Evolutionary conservation across 2,113 vertebrate genomes (phyloP), one percentile per base, ranked within the genome.

Genomic region (Austrofundulus limnaeus): DNA sequence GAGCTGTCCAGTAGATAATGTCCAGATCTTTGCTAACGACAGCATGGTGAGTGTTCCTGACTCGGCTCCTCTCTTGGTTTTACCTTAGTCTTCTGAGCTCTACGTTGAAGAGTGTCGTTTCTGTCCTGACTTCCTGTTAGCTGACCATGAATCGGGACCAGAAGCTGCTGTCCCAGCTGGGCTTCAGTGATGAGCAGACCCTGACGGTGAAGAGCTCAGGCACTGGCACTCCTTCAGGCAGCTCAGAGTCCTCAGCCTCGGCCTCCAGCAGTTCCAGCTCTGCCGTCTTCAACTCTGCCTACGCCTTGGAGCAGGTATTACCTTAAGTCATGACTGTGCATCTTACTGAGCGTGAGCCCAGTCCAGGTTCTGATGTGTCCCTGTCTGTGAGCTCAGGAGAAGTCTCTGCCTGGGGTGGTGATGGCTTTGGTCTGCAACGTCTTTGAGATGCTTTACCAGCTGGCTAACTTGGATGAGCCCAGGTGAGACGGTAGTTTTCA

Each of bases 361-460:
- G 16, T 23, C 24, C 45, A 21, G 1, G 42, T 37, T 55, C 51
- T 61, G 38, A 71, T 55, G 71, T 75, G 71, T 25, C 11, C 81
- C 12, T 67, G 19, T 87, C 61, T 67, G n/a, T n/a, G n/a, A n/a
- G n/a, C n/a, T 55, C 77, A 99, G 97, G 97, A 99, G 87, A 99
- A 99, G 67, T 97, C 96, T 15, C 93, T 99, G 24, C 97, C 97
- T 20, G 97, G 97, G 24, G 96, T 98, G 28, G 97, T 99, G 77
- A 99, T 99, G 97, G 97, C 97, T 15, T 89, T 99, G 0, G 97
- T 98, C 53, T 98, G 96, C 72, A 98, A 98, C 34, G 97, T 99
- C 20, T 99, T 99, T 82, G 97, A 99, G 87, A 98, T 99, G 96
- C 94, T 99, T 50, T 99, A 99, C 84, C 96, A 99, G 72, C 94